Evolutionary conservation across 1,140 invertebrate species (phyloP).

Genomic region (Sycophila sp.): DNA sequence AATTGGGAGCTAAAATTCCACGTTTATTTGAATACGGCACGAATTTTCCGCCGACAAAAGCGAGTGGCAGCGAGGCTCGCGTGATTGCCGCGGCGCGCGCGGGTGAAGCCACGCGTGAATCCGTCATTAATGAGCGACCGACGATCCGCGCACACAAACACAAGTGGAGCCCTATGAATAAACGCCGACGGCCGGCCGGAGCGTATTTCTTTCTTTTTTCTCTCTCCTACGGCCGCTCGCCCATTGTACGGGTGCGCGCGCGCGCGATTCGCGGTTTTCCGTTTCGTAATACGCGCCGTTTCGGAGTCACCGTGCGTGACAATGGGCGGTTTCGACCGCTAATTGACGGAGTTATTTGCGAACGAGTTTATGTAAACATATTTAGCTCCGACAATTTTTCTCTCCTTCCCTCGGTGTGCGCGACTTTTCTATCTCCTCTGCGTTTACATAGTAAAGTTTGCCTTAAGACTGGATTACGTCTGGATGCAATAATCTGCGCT

Average conservation of each 20-base stretch:
- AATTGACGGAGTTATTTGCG: constrained; percentile 35
- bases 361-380: constrained; percentile 37
- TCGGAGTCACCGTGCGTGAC: constrained; percentile 33
- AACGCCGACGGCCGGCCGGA: not conserved
- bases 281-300: constrained; percentile 25
- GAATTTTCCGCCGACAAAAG: not conserved
- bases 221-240: not conserved
- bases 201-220: constrained; percentile 6
- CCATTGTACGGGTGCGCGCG: too few species aligned
- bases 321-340: constrained; percentile 37
- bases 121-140: constrained; percentile 60
- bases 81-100: constrained; percentile 6
- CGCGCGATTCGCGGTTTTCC: constrained; percentile 30
- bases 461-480: too few species aligned
- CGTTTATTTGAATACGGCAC: too few species aligned
- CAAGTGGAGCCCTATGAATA: too few species aligned
- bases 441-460: too few species aligned
- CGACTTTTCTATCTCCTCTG: too few species aligned
- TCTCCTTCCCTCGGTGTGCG: not conserved
- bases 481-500: too few species aligned
- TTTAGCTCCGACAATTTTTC: constrained; percentile 18
- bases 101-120: constrained; percentile 60
- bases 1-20: too few species aligned
- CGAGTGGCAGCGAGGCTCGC: not conserved
- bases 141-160: constrained; percentile 17